Evolutionary conservation across 2,113 vertebrate species (phyloP).

Genomic region (Prinia subflava): DNA sequence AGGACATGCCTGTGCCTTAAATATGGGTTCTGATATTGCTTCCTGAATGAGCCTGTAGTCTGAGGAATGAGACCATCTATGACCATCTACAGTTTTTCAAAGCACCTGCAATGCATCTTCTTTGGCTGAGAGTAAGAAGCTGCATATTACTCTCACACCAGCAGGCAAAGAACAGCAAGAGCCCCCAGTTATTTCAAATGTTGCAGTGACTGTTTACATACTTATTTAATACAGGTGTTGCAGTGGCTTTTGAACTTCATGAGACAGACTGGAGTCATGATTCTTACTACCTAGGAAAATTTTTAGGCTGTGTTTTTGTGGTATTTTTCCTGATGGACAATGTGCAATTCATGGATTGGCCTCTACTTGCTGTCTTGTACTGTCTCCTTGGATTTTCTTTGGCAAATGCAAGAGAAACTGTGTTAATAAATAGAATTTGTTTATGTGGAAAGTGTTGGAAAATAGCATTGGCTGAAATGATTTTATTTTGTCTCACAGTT

Average conservation of each 20-base stretch:
- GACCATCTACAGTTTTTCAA: not conserved
- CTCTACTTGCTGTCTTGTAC: not conserved
- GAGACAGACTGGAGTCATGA: not conserved
- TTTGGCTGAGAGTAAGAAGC: not conserved
- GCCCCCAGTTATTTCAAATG: not conserved
- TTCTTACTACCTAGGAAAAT: not conserved
- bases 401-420: not conserved
- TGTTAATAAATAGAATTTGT: not conserved
- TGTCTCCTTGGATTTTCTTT: not conserved
- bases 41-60: not conserved
- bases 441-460: not conserved
- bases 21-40: not conserved
- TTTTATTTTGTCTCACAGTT: not conserved
- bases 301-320: not conserved
- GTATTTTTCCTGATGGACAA: not conserved
- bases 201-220: not conserved
- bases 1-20: not conserved
- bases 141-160: not conserved
- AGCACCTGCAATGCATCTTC: not conserved
- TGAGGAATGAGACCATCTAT: not conserved
- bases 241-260: not conserved
- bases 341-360: not conserved
- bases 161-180: not conserved
- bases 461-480: not conserved
- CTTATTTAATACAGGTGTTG: not conserved